Conservation (phyloP, 2,888 invertebrate species). For the Apeira syringaria region DNA sequence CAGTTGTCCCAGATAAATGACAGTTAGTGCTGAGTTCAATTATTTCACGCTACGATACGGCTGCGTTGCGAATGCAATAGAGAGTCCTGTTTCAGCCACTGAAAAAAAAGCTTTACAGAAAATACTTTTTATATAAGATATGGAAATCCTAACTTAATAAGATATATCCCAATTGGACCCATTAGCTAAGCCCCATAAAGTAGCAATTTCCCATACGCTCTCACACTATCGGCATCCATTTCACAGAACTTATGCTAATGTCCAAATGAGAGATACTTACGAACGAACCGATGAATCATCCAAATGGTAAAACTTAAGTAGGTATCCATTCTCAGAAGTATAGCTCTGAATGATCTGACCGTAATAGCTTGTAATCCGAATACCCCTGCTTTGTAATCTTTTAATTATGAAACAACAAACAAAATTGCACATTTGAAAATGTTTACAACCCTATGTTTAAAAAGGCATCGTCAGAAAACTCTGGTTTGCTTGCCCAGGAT, state of each 20-base stretch:
- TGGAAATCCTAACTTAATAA: no score
- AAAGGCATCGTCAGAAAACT: conserved; percentile 60
- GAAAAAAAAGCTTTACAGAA: no score
- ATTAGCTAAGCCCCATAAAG: conserved; percentile 20
- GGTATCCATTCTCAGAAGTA: conserved; percentile 42
- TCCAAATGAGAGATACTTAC: conserved; percentile 10
- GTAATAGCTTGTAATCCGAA: conserved; percentile 51
- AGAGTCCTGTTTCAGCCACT: no score
- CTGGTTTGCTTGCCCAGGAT: conserved; percentile 51
- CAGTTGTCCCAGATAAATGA: no score
- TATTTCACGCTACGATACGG: no score
- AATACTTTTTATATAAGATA: no score
- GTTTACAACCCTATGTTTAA: conserved; percentile 59
- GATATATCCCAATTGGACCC: background rate
- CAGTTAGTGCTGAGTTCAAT: no score
- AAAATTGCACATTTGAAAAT: conserved; percentile 47
- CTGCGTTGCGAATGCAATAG: no score
- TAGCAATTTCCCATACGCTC: conserved; percentile 11
- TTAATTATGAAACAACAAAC: conserved; percentile 60
- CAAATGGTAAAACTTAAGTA: conserved; percentile 22
- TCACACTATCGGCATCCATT: conserved; percentile 22
- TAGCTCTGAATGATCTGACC: conserved; percentile 19
- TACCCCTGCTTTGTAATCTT: conserved; percentile 55
- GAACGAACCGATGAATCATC: conserved; percentile 41
- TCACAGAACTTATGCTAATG: conserved; percentile 15